Conservation (phyloP, 2,113 vertebrate genomes). For the Phylloscopus trochiloides region DNA sequence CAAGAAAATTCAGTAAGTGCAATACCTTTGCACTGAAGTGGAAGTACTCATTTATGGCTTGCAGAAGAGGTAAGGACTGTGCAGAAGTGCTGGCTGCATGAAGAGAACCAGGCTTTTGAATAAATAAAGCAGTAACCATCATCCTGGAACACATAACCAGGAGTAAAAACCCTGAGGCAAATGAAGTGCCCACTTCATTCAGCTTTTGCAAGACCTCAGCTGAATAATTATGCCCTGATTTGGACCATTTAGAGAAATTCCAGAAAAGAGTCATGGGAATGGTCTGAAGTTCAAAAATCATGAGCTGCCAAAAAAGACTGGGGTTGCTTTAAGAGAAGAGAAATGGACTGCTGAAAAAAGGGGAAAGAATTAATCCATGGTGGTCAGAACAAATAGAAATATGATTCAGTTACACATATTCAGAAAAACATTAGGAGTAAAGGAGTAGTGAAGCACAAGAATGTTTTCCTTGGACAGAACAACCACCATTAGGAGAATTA, state of each 20-base stretch:
- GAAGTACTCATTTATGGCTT: not conserved
- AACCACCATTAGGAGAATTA: not conserved
- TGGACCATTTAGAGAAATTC: conserved; percentile 31
- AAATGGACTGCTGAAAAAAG: conserved; percentile 28
- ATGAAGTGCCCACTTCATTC: conserved; percentile 15
- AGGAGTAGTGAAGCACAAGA: not conserved
- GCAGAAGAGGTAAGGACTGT: not conserved
- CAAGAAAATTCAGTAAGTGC: not conserved
- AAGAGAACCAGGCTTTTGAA: not conserved
- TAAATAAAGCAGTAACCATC: not conserved
- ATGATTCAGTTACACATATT: not conserved
- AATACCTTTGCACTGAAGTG: not conserved
- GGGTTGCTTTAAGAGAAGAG: conserved; percentile 8
- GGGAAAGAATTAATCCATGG: conserved; percentile 4
- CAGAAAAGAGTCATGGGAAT: conserved; percentile 16
- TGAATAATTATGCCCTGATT: not conserved
- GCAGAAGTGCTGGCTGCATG: not conserved
- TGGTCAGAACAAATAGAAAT: conserved; percentile 38
- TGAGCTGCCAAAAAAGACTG: conserved; percentile 4
- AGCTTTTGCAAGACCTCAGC: conserved; percentile 22
- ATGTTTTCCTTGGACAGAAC: conserved; percentile 25
- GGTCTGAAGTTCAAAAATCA: conserved; percentile 8
- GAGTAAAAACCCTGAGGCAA: not conserved
- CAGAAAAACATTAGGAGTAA: not conserved
- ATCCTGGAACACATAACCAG: not conserved